These are phyloP conservation scores for Stenotaenia linearis DNA, from an alignment of 2,888 invertebrate species.

Conservation along the genomic window DNA sequence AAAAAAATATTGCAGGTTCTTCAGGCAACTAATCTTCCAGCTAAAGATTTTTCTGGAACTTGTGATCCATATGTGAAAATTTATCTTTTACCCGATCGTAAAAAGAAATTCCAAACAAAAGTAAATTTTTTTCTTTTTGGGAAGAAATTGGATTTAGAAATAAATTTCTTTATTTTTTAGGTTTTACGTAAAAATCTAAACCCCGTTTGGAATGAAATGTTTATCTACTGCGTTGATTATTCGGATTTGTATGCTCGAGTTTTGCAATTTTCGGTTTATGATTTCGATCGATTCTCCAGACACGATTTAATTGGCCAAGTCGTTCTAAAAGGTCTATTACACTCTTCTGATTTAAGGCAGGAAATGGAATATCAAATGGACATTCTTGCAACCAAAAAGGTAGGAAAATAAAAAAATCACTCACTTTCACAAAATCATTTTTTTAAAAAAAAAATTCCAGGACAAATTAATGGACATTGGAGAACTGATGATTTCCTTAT, in stretches of 20 bases:
- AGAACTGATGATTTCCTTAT: slow-evolving; percentile 83
- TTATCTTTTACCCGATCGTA: slow-evolving; percentile 73
- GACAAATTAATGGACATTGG: slow-evolving; percentile 71
- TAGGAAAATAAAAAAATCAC: slow-evolving; percentile 47
- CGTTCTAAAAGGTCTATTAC: slow-evolving; percentile 68
- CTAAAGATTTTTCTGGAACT: slow-evolving; percentile 75
- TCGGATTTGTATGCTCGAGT: slow-evolving; percentile 68
- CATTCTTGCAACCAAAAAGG: slow-evolving; percentile 70
- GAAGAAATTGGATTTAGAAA: not conserved
- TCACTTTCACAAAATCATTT: not conserved
- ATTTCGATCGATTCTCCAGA: slow-evolving; percentile 80
- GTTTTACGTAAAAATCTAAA: slow-evolving; percentile 73
- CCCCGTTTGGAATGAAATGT: slow-evolving; percentile 77
- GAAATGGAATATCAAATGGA: slow-evolving; percentile 82
- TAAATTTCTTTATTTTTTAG: slow-evolving; percentile 31
- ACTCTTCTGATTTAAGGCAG: slow-evolving; percentile 68
- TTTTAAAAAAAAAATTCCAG: no score
- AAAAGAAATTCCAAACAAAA: slow-evolving; percentile 80
- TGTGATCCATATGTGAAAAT: slow-evolving; percentile 84
- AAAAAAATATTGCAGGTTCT: slow-evolving; percentile 53
- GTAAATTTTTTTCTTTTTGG: slow-evolving; percentile 41
- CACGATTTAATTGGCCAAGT: slow-evolving; percentile 83
- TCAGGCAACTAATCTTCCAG: slow-evolving; percentile 70
- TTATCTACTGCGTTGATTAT: slow-evolving; percentile 72
- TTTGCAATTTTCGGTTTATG: slow-evolving; percentile 79